phyloP scores from a whole-genome alignment of 2,113 vertebrate genomes.

The Athene cunicularia region DNA sequence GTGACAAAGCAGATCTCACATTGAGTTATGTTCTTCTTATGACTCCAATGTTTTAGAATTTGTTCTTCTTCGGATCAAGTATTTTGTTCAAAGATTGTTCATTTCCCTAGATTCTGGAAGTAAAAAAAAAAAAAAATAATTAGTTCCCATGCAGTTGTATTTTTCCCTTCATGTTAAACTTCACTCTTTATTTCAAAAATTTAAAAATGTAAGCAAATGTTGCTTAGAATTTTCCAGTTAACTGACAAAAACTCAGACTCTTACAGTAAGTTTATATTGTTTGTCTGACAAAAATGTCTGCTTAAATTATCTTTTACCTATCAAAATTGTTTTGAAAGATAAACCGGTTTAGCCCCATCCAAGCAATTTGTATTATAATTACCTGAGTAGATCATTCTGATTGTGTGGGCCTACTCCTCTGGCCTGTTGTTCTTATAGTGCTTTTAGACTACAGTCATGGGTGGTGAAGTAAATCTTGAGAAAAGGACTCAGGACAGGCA shows the following conservation, averaged over 20 bases:
- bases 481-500: neutral
- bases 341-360: neutral
- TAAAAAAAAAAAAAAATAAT: too few relatives aligned
- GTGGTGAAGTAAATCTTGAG: neutral
- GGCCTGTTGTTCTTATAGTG: neutral
- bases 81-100: neutral
- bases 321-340: neutral
- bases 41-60: neutral
- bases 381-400: neutral
- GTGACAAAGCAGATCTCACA: neutral
- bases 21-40: neutral
- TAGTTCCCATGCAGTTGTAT: neutral
- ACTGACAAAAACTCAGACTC: neutral
- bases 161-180: neutral
- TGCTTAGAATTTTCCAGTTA: neutral
- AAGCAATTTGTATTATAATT: neutral
- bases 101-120: neutral
- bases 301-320: neutral
- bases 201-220: neutral
- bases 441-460: neutral
- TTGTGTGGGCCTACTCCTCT: neutral
- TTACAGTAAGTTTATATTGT: neutral
- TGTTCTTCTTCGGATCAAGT: neutral
- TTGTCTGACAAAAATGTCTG: neutral
- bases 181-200: neutral